Percentiles rank a stretch among this genome's conserved stretches.
phyloP scores from a whole-genome alignment of 2,113 vertebrate species.

The human region DNA sequence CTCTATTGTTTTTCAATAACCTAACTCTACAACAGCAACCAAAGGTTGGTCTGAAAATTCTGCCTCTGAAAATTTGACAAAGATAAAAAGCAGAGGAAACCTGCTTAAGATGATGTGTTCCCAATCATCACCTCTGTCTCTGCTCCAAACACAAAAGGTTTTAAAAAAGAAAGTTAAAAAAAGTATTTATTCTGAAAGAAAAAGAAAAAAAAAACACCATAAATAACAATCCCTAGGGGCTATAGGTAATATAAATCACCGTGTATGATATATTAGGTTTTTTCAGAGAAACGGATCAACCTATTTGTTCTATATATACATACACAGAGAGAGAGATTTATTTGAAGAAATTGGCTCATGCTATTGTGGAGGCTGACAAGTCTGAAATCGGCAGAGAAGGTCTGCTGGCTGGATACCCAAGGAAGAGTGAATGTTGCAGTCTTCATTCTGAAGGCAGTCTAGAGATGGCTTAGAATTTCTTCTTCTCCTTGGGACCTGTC shows the following conservation, averaged over 20 bases:
- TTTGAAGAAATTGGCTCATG: not conserved
- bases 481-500: not conserved
- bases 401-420: not conserved
- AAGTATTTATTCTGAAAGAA: not conserved
- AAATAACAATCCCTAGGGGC: not conserved
- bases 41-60: not conserved
- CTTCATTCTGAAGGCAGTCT: not conserved
- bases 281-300: not conserved
- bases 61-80: not conserved
- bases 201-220: not conserved
- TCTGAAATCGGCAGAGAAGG: not conserved
- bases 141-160: not conserved
- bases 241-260: not conserved
- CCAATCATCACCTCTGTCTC: not conserved
- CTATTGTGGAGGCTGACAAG: not conserved
- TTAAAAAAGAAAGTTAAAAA: not conserved
- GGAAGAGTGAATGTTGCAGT: not conserved
- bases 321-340: not conserved
- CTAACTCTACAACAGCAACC: not conserved
- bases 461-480: not conserved
- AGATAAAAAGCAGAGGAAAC: not conserved
- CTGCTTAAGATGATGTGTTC: not conserved
- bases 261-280: not conserved
- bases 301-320: too few relatives aligned
- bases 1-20: not conserved